These are phyloP conservation scores for Anthrax anthrax DNA, from an alignment of 2,888 invertebrate species.

Conservation along the genomic window DNA sequence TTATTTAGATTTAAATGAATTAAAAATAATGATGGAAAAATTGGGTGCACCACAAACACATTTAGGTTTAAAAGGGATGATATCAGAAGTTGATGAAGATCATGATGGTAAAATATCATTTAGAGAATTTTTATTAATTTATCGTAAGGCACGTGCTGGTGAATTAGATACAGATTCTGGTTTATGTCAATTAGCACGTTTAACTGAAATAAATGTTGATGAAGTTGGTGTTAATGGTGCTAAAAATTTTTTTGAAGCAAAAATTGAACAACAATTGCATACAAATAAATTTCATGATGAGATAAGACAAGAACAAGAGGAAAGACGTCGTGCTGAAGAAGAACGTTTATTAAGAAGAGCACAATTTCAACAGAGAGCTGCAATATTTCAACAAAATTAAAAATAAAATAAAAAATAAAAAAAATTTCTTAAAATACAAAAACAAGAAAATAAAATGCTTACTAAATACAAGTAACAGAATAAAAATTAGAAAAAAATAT, in stretches of 20 bases:
- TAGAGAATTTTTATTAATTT: constrained; percentile 71
- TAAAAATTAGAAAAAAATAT: too few species aligned
- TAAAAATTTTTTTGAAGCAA: constrained; percentile 90
- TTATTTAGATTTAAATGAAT: constrained; percentile 73
- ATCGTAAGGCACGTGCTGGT: constrained; percentile 79
- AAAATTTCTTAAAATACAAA: too few species aligned
- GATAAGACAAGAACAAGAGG: constrained; percentile 83
- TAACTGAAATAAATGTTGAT: constrained; percentile 86
- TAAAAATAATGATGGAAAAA: constrained; percentile 95
- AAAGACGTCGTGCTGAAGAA: constrained; percentile 67
- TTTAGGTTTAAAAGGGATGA: constrained; percentile 87
- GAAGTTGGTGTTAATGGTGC: constrained; percentile 91
- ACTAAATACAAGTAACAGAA: too few species aligned
- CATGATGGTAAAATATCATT: constrained; percentile 77
- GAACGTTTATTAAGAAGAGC: constrained; percentile 66
- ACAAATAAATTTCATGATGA: constrained; percentile 84
- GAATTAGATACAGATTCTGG: constrained; percentile 79
- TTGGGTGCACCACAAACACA: constrained; percentile 93
- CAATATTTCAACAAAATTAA: constrained; percentile 53
- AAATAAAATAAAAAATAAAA: neutral
- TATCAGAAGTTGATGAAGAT: constrained; percentile 80
- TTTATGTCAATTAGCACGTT: constrained; percentile 65
- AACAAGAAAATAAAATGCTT: too few species aligned
- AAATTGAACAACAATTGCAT: constrained; percentile 75
- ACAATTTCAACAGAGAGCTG: constrained; percentile 79